Evolutionary conservation across 2,888 invertebrate genomes (phyloP).

Genomic region (Erebia epiphron): DNA sequence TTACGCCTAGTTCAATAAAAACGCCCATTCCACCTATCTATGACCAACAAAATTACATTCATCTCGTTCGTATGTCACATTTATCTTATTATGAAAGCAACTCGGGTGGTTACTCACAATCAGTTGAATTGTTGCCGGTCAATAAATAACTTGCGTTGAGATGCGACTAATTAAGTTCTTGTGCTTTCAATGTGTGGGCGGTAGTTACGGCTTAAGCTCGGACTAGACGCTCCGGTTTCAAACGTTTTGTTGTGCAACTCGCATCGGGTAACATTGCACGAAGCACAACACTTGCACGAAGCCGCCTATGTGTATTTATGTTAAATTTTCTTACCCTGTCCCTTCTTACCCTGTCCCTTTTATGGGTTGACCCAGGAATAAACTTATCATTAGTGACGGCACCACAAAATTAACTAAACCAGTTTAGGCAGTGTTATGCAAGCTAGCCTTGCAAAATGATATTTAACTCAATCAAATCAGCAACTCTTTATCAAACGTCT

Average conservation of each 20-base stretch:
- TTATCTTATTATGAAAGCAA: constrained; percentile 58
- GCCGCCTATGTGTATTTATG: too few species aligned
- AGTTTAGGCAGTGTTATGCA: too few species aligned
- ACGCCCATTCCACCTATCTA: constrained; percentile 31
- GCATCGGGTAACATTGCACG: background rate
- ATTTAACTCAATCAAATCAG: too few species aligned
- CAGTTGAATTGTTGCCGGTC: constrained; percentile 66
- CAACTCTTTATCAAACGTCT: too few species aligned
- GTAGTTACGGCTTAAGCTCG: background rate
- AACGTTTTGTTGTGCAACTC: background rate
- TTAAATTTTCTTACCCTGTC: background rate
- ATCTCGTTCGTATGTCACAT: constrained; percentile 46
- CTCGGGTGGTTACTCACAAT: constrained; percentile 63
- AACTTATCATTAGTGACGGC: too few species aligned
- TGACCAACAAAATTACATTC: constrained; percentile 29
- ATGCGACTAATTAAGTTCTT: constrained; percentile 79
- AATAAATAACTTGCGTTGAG: constrained; percentile 75
- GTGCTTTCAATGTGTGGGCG: constrained; percentile 69
- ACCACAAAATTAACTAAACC: too few species aligned
- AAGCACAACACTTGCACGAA: too few species aligned
- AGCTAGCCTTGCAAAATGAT: too few species aligned
- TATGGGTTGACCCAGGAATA: too few species aligned
- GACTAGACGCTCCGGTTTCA: background rate
- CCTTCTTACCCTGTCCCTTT: too few species aligned
- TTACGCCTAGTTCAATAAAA: constrained; percentile 9